Evolutionary conservation across 2,113 vertebrate species (phyloP), one percentile per base, ranked within the genome.

Genomic region (Xerus inauris): DNA sequence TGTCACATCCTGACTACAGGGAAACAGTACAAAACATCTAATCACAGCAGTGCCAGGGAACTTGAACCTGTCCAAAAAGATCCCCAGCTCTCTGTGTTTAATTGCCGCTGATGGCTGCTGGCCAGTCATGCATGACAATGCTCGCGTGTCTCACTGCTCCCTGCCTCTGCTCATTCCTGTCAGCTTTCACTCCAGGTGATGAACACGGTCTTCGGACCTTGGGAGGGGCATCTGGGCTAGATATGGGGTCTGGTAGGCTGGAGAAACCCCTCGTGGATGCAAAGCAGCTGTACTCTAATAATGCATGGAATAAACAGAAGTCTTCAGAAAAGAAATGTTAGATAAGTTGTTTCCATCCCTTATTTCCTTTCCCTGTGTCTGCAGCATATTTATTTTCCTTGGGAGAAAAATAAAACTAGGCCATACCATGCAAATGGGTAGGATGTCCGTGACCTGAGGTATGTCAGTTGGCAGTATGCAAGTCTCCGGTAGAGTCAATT

Each of bases 41-140:
- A 98, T 98, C 97, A 98, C 97, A 97, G 98, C 98, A 98, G 98
- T 98, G 98, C 98, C 98, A 98, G 99, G 98, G 98, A 98, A 98
- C 99, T 99, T 98, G 98, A 99, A 99, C 98, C 98, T 99, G 99
- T 99, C 99, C 98, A 98, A 98, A 99, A 98, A 97, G 98, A 99
- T 99, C 98, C 98, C 9, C 88, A 45, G 97, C 97, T 97, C 97
- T 97, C 96, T 73, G 45, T 97, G 98, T 98, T 98, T 99, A 99
- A 99, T 99, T 99, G 99, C 98, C 98, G 83, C 97, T 99, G 99
- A 99, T 99, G 98, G 99, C 98, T 98, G 98, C 98, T 98, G 98
- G 98, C 98, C 98, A 98, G 98, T 98, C 98, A 99, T 98, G 99
- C 99, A 98, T 99, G 98, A 97, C 98, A 98, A 98, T 98, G 97